These are phyloP conservation scores for Varanus salvator DNA, from an alignment of 2,113 vertebrate species.

Conservation along the genomic window DNA sequence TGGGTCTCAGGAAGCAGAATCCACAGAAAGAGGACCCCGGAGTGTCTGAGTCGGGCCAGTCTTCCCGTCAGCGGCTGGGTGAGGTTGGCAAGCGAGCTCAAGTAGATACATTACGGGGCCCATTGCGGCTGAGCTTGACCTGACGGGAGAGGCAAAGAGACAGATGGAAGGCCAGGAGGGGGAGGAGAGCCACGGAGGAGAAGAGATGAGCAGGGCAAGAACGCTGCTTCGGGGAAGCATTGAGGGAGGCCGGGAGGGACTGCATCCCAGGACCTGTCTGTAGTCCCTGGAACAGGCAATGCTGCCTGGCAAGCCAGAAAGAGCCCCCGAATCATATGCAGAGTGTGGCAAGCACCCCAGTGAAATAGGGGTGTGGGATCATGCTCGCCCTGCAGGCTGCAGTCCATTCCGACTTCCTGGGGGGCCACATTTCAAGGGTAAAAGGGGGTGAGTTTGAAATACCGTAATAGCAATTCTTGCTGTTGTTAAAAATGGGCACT, in stretches of 20 bases:
- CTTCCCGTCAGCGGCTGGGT: background rate
- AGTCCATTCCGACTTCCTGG: no score
- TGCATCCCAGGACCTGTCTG: background rate
- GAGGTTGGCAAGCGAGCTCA: background rate
- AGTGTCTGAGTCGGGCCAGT: background rate
- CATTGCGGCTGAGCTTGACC: background rate
- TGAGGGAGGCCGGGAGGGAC: background rate
- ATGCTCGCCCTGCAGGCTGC: no score
- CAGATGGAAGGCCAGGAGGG: background rate
- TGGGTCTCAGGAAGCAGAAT: background rate
- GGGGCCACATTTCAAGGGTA: no score
- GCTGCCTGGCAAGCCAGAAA: no score
- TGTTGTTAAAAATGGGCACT: no score
- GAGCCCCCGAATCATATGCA: background rate
- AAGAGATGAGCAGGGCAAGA: no score
- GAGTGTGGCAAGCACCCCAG: no score
- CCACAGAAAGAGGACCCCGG: background rate
- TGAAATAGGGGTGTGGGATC: no score
- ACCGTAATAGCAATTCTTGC: no score
- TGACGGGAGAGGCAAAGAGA: background rate
- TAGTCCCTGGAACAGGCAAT: background rate
- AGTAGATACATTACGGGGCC: background rate
- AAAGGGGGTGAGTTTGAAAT: no score
- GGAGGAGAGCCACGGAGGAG: rapidly evolving
- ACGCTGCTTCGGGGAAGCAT: background rate